Conservation (phyloP, 2,797 vertebrate genomes). For the Sebastes hubbsi region DNA sequence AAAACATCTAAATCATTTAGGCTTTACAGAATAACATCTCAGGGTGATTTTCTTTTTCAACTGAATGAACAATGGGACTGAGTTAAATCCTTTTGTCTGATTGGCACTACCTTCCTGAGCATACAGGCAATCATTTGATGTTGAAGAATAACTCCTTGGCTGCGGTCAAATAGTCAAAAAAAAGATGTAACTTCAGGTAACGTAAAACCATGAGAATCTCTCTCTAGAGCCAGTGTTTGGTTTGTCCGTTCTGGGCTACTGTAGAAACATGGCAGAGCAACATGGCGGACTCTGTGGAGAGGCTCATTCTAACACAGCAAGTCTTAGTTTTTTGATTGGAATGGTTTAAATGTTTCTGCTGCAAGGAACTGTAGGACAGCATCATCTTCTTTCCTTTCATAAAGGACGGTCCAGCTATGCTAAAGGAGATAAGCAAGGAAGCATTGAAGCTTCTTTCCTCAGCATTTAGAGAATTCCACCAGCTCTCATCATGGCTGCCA, state of each 20-base stretch:
- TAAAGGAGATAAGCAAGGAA: not conserved
- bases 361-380: too few relatives aligned
- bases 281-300: too few relatives aligned
- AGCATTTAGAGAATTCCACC: not conserved
- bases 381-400: not conserved
- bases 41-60: not conserved
- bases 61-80: not conserved
- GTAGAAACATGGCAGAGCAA: too few relatives aligned
- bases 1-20: not conserved
- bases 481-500: not conserved
- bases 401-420: not conserved
- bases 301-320: too few relatives aligned
- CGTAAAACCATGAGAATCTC: too few relatives aligned
- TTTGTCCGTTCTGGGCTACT: too few relatives aligned
- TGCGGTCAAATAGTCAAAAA: too few relatives aligned
- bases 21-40: not conserved
- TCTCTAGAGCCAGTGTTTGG: too few relatives aligned
- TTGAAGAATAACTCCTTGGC: not conserved
- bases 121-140: not conserved
- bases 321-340: too few relatives aligned
- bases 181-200: too few relatives aligned
- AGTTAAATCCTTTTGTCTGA: not conserved
- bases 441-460: not conserved
- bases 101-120: not conserved
- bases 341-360: too few relatives aligned